A percentile compares a stretch with the other conserved stretches of the same genome.
phyloP scores from a whole-genome alignment of 1,140 invertebrate species.

The Plutomurus gul region DNA sequence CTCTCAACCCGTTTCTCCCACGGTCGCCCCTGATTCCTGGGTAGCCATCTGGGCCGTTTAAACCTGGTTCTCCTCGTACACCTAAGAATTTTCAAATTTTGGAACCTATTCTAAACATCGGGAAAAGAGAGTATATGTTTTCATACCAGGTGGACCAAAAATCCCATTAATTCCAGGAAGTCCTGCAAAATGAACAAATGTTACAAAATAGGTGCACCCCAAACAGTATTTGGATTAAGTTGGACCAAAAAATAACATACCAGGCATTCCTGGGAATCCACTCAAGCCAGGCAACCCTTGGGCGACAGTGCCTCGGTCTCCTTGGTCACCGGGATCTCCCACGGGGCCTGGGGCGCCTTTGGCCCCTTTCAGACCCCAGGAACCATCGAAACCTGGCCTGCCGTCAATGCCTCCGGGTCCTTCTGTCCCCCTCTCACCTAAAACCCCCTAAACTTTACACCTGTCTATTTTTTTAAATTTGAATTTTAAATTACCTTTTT shows the following conservation, averaged over 20 bases:
- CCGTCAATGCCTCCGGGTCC: constrained; percentile 42
- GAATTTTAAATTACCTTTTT: too few relatives aligned
- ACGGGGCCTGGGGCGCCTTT: constrained; percentile 60
- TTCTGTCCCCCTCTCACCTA: constrained; percentile 38
- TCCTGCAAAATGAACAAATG: too few relatives aligned
- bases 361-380: constrained; percentile 57
- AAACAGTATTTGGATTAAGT: neutral
- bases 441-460: too few relatives aligned
- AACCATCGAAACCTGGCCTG: constrained; percentile 29
- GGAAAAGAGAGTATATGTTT: neutral
- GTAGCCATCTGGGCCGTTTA: neutral
- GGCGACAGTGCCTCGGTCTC: neutral
- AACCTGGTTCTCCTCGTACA: neutral
- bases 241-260: neutral
- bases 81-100: neutral
- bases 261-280: neutral
- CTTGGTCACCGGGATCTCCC: constrained; percentile 1
- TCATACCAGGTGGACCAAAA: constrained; percentile 25
- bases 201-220: too few relatives aligned
- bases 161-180: constrained; percentile 9
- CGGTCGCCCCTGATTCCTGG: neutral
- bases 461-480: too few relatives aligned
- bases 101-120: neutral
- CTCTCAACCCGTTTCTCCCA: neutral
- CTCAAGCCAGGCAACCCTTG: neutral